A percentile compares a stretch with the other conserved stretches of the same genome.
Evolutionary conservation across 2,797 vertebrate species (phyloP).

Genomic region (Sebastes iracundus): DNA sequence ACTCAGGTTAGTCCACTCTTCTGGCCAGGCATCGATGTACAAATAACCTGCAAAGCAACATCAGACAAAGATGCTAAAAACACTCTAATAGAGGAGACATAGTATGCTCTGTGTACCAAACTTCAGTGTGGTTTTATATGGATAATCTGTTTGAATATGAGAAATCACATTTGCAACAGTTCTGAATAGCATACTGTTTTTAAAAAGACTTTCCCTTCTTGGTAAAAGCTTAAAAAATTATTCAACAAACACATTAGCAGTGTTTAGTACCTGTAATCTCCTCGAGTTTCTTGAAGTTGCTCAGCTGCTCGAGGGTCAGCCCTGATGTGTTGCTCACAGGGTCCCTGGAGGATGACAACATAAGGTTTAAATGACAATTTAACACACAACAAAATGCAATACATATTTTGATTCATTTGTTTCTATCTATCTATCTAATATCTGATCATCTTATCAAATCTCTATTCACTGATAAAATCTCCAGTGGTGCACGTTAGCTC

Average conservation of each 20-base stretch:
- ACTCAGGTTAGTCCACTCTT: conserved; percentile 79
- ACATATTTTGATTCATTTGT: not conserved
- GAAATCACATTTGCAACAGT: not conserved
- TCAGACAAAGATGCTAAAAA: not conserved
- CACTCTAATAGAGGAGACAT: not conserved
- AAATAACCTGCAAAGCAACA: conserved; percentile 86
- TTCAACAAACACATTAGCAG: not conserved
- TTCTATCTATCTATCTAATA: not conserved
- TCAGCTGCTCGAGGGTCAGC: conserved; percentile 85
- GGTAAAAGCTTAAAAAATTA: not conserved
- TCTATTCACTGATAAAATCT: not conserved
- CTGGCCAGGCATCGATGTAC: conserved; percentile 93
- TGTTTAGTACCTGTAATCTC: conserved; percentile 91
- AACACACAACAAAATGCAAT: not conserved
- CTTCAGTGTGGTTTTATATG: not conserved
- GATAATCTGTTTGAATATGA: not conserved
- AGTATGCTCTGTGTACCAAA: not conserved
- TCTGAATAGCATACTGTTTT: not conserved
- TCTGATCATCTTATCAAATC: not conserved
- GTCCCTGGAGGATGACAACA: conserved; percentile 70
- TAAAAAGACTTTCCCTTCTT: not conserved
- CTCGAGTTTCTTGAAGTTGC: conserved; percentile 86
- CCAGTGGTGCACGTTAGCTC: not conserved
- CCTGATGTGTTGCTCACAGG: conserved; percentile 79
- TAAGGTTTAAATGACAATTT: not conserved